Conservation (phyloP, 2,113 vertebrate species). For the Gymnorhina tibicen region DNA sequence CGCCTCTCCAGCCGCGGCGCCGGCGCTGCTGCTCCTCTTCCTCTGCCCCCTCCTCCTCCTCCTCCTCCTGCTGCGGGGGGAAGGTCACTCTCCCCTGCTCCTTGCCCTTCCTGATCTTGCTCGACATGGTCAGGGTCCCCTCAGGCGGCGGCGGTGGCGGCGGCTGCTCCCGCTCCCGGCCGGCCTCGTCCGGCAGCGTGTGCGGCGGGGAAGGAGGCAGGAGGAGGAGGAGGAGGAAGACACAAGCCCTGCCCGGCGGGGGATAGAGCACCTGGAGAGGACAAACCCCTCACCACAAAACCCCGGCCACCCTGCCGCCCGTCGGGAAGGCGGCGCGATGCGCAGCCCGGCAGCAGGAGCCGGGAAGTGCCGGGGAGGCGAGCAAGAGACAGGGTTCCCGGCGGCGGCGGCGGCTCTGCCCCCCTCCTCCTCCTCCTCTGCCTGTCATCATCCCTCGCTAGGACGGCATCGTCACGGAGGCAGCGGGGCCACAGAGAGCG, state of each 20-base stretch:
- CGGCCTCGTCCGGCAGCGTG: not conserved
- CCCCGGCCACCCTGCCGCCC: not conserved
- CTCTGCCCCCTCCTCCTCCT: constrained; percentile 44
- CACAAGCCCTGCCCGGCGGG: not conserved
- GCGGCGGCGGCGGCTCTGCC: not conserved
- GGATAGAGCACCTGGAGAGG: not conserved
- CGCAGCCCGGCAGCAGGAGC: not conserved
- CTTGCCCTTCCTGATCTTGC: constrained; percentile 64
- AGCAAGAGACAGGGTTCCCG: not conserved
- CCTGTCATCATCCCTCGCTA: constrained; percentile 60
- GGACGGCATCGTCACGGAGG: constrained; percentile 15
- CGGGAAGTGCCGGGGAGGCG: not conserved
- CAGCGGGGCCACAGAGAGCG: not conserved
- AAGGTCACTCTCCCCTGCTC: constrained; percentile 75
- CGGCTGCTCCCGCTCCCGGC: not conserved
- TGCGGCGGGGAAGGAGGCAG: not conserved
- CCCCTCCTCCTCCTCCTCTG: not conserved
- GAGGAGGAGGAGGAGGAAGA: not conserved
- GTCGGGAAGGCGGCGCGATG: not conserved
- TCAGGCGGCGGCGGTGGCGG: not conserved
- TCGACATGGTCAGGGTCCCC: constrained; percentile 59
- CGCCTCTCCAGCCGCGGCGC: constrained; percentile 72
- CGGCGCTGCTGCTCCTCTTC: constrained; percentile 62
- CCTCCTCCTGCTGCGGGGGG: constrained; percentile 52
- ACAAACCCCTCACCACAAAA: not conserved